These are phyloP conservation scores for Neosilurus hyrtlii DNA, from an alignment of 2,797 vertebrate genomes.

Conservation along the genomic window DNA sequence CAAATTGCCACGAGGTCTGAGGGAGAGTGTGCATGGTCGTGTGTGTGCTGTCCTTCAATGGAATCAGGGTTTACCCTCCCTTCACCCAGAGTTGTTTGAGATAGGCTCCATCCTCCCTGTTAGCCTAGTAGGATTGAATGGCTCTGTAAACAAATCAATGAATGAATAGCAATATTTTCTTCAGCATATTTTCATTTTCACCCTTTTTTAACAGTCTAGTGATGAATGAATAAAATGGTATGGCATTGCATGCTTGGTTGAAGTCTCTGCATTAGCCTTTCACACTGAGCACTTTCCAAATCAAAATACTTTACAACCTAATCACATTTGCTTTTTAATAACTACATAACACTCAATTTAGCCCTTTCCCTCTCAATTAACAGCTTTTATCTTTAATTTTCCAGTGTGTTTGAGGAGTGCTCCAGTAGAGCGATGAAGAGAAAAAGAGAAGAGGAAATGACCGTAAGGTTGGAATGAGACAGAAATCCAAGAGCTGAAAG, in stretches of 20 bases:
- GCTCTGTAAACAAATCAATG: not conserved
- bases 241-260: constrained; percentile 73
- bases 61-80: no score
- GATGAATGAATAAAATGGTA: constrained; percentile 70
- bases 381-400: constrained; percentile 71
- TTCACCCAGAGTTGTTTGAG: no score
- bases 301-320: constrained; percentile 74
- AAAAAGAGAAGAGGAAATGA: constrained; percentile 50
- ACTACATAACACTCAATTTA: constrained; percentile 78
- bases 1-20: no score
- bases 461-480: constrained; percentile 22
- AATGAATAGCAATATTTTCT: not conserved
- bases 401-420: constrained; percentile 63
- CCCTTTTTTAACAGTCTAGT: constrained; percentile 59
- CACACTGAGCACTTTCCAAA: constrained; percentile 73
- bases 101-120: no score
- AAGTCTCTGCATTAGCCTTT: constrained; percentile 59
- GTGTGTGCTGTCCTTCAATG: no score
- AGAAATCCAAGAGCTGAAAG: constrained; percentile 49
- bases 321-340: constrained; percentile 76
- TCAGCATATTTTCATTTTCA: constrained; percentile 53
- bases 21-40: no score
- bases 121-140: no score
- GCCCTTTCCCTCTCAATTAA: constrained; percentile 72
- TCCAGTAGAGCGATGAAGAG: constrained; percentile 43